Percentiles rank a stretch among this genome's conserved stretches.
Evolutionary conservation across 2,888 invertebrate genomes (phyloP).

Genomic region (Aethes cnicana): DNA sequence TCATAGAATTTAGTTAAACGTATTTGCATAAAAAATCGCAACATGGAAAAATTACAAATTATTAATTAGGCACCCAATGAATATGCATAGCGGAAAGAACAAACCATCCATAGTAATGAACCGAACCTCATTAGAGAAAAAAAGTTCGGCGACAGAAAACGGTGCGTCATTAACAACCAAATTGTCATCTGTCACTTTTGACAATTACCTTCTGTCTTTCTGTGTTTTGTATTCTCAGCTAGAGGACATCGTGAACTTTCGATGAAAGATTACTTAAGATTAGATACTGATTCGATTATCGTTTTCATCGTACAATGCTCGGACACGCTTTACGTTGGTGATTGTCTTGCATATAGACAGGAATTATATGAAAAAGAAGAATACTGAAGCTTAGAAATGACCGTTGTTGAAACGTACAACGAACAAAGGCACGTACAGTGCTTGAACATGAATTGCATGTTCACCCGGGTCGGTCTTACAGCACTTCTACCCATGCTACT

Average conservation of each 20-base stretch:
- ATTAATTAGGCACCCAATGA: conserved; percentile 11
- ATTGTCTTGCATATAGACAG: no score
- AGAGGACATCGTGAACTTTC: no score
- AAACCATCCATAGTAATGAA: conserved; percentile 10
- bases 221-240: no score
- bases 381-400: no score
- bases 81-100: conserved; percentile 8
- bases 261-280: no score
- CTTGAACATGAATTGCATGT: conserved; percentile 48
- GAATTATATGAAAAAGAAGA: no score
- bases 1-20: no score
- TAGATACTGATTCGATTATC: no score
- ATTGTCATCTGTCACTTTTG: conserved; percentile 23
- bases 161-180: conserved; percentile 7
- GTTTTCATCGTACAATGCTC: no score
- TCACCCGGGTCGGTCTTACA: conserved; percentile 55
- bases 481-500: conserved; percentile 58
- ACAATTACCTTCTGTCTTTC: not conserved
- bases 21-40: no score
- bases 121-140: conserved; percentile 21
- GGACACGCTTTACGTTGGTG: no score
- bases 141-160: conserved; percentile 11
- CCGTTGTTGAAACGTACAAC: conserved; percentile 51
- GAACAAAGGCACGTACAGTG: conserved; percentile 56
- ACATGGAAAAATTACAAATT: conserved; percentile 9